phyloP scores from a whole-genome alignment of 2,888 invertebrate genomes.

The Biston betularia region DNA sequence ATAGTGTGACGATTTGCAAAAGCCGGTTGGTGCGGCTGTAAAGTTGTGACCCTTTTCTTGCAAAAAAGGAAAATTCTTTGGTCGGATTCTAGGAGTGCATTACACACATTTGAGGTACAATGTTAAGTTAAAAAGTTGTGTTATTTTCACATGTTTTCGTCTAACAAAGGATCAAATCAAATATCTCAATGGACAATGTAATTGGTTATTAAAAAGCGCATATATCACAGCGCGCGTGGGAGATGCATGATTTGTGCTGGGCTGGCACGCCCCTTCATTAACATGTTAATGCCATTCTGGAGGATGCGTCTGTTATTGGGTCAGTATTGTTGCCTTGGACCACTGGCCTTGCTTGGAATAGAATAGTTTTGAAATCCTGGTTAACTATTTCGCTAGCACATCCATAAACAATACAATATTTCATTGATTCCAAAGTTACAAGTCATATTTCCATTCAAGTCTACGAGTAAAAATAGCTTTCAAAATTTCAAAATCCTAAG shows the following conservation, averaged over 20 bases:
- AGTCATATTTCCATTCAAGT: too few species aligned
- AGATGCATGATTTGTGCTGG: conserved; percentile 67
- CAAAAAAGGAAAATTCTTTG: neutral
- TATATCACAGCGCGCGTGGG: conserved; percentile 75
- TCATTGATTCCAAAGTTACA: too few species aligned
- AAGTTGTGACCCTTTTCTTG: too few species aligned
- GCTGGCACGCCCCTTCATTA: conserved; percentile 79
- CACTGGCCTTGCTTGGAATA: conserved; percentile 34
- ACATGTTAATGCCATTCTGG: conserved; percentile 80
- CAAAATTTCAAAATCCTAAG: too few species aligned
- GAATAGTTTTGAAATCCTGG: neutral
- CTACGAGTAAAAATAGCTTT: too few species aligned
- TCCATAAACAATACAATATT: too few species aligned
- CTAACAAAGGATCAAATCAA: conserved; percentile 35
- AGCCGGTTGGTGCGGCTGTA: too few species aligned
- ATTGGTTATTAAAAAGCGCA: conserved; percentile 82
- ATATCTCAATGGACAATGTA: conserved; percentile 64
- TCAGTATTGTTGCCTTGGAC: conserved; percentile 48
- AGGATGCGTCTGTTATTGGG: conserved; percentile 53
- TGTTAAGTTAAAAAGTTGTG: neutral
- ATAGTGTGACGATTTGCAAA: too few species aligned
- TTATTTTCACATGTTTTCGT: conserved; percentile 28
- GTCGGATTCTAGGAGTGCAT: neutral
- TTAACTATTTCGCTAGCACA: too few species aligned
- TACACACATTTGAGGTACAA: neutral